Conservation (phyloP, 2,888 invertebrate genomes). For the Harpalus rubripes region DNA sequence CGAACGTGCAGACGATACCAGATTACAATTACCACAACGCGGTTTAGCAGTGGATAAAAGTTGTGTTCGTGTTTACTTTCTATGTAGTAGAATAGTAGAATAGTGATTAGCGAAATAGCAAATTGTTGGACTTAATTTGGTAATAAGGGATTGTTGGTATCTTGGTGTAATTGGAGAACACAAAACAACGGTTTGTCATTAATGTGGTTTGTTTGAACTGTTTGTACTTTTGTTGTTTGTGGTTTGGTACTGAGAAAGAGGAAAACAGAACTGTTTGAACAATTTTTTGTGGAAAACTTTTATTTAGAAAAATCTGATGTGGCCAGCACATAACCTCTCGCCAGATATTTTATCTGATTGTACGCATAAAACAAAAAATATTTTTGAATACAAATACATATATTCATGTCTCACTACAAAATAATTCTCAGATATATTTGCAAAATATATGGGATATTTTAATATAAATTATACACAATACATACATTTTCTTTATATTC, state of each 20-base stretch:
- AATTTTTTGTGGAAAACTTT: background rate
- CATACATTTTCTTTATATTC: too few species aligned
- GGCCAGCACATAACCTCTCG: too few species aligned
- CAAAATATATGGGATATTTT: too few species aligned
- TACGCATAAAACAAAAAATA: too few species aligned
- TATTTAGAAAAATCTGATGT: too few species aligned
- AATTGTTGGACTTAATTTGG: slow-evolving; percentile 2
- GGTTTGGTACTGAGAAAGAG: background rate
- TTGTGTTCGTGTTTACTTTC: slow-evolving; percentile 17
- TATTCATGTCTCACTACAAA: too few species aligned
- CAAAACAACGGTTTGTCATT: background rate
- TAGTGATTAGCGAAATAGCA: background rate
- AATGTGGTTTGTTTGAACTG: background rate
- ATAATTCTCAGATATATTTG: too few species aligned
- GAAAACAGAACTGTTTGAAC: background rate
- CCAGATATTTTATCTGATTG: too few species aligned
- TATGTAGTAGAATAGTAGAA: background rate
- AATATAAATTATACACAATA: too few species aligned
- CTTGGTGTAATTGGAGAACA: background rate
- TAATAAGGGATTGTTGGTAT: background rate
- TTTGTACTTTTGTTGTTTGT: background rate
- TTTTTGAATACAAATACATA: too few species aligned
- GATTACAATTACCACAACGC: slow-evolving; percentile 11
- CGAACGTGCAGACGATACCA: slow-evolving; percentile 39
- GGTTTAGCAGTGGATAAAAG: background rate